Conservation (phyloP, 2,113 vertebrate genomes). For the Odontesthes bonariensis region DNA sequence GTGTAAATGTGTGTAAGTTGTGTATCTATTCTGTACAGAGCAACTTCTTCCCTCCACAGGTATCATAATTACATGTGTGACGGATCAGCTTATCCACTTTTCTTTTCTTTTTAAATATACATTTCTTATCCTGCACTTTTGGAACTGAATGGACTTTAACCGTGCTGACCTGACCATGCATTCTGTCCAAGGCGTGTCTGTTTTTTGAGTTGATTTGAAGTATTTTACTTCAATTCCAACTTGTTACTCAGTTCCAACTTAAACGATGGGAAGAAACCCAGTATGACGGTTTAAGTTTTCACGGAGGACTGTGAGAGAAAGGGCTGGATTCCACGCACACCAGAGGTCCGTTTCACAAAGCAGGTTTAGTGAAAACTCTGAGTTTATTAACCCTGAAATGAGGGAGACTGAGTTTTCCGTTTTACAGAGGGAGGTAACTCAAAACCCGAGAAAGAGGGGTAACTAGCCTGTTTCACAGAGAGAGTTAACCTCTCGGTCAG, state of each 20-base stretch:
- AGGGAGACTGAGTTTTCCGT: no score
- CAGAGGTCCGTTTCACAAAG: no score
- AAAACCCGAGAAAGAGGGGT: no score
- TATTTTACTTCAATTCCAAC: slow-evolving; percentile 8
- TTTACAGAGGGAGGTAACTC: no score
- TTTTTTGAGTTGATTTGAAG: slow-evolving; percentile 27
- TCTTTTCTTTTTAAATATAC: neutral
- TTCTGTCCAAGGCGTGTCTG: slow-evolving; percentile 14
- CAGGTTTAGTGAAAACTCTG: no score
- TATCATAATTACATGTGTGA: slow-evolving; percentile 5
- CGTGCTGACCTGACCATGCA: slow-evolving; percentile 1
- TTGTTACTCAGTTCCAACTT: neutral
- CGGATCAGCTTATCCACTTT: slow-evolving; percentile 28
- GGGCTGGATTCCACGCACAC: neutral
- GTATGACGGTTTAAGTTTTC: neutral
- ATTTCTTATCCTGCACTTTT: slow-evolving; percentile 4
- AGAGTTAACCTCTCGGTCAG: no score
- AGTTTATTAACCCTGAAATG: no score
- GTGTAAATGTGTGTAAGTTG: slow-evolving; percentile 34
- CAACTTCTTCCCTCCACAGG: slow-evolving; percentile 27
- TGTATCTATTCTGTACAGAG: slow-evolving; percentile 60
- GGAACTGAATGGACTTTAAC: slow-evolving; percentile 1
- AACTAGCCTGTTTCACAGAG: no score
- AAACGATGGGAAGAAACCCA: neutral
- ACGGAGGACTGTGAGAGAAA: neutral